phyloP scores from a whole-genome alignment of 2,797 vertebrate species.

The Anomalospiza imberbis region DNA sequence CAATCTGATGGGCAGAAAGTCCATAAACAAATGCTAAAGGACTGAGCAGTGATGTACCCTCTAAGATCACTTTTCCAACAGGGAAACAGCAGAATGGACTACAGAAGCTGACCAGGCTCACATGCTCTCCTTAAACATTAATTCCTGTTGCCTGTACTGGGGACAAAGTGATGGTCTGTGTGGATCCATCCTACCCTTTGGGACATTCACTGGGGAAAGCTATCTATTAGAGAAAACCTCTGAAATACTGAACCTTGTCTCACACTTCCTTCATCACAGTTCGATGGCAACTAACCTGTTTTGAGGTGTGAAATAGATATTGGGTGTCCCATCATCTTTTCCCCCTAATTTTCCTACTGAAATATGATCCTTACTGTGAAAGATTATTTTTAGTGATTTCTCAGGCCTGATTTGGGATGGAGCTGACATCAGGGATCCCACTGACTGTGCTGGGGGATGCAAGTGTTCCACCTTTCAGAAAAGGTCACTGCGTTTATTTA shows the following conservation, averaged over 20 bases:
- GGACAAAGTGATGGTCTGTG: not conserved
- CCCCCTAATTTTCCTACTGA: not conserved
- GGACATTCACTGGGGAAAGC: not conserved
- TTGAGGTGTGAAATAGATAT: not conserved
- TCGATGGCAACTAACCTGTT: not conserved
- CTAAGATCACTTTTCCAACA: not conserved
- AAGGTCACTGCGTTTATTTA: not conserved
- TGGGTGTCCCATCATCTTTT: not conserved
- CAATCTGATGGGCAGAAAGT: not conserved
- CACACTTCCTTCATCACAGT: not conserved
- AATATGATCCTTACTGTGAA: not conserved
- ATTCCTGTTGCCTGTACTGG: not conserved
- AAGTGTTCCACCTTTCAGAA: not conserved
- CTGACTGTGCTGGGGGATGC: not conserved
- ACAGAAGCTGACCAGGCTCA: not conserved
- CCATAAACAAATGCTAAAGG: not conserved
- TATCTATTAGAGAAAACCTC: not conserved
- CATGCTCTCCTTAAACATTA: not conserved
- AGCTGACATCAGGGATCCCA: not conserved
- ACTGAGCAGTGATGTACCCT: not conserved
- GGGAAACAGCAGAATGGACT: not conserved
- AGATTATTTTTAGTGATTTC: not conserved
- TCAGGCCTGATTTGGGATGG: not conserved
- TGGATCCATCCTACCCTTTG: not conserved
- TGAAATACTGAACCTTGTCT: not conserved